phyloP scores from a whole-genome alignment of 2,888 invertebrate genomes.

The Hemicrepidius hirtus region DNA sequence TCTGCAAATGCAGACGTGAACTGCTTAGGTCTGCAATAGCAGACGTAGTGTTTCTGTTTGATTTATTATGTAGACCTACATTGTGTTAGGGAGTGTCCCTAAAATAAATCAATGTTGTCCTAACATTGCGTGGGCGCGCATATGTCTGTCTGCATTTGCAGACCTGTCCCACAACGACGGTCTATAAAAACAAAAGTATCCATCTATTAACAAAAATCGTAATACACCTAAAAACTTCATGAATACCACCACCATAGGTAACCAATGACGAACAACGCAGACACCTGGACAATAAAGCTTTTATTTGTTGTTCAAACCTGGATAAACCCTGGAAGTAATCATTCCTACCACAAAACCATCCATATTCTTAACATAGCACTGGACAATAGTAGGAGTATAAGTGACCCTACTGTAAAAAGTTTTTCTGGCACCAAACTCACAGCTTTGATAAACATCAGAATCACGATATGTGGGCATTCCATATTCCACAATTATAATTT shows the following conservation, averaged over 20 bases:
- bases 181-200: no score
- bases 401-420: slow-evolving; percentile 67
- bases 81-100: no score
- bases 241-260: slow-evolving; percentile 38
- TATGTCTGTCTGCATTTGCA: no score
- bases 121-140: no score
- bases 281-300: slow-evolving; percentile 40
- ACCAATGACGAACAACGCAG: slow-evolving; percentile 24
- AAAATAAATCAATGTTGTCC: no score
- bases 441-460: slow-evolving; percentile 50
- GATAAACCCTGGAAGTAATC: slow-evolving; percentile 65
- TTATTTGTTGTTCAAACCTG: slow-evolving; percentile 64
- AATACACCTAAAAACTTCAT: neutral
- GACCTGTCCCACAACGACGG: no score
- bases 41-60: no score
- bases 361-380: slow-evolving; percentile 66
- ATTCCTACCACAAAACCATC: slow-evolving; percentile 65
- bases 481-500: slow-evolving; percentile 69
- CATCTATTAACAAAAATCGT: no score
- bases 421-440: slow-evolving; percentile 50
- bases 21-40: no score
- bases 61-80: no score
- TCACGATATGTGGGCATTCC: slow-evolving; percentile 47
- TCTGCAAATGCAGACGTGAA: no score
- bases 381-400: slow-evolving; percentile 57